A percentile compares a stretch with the other conserved stretches of the same genome.
These are phyloP conservation scores for Phoxinus phoxinus DNA, from an alignment of 2,113 vertebrate species.

Conservation along the genomic window DNA sequence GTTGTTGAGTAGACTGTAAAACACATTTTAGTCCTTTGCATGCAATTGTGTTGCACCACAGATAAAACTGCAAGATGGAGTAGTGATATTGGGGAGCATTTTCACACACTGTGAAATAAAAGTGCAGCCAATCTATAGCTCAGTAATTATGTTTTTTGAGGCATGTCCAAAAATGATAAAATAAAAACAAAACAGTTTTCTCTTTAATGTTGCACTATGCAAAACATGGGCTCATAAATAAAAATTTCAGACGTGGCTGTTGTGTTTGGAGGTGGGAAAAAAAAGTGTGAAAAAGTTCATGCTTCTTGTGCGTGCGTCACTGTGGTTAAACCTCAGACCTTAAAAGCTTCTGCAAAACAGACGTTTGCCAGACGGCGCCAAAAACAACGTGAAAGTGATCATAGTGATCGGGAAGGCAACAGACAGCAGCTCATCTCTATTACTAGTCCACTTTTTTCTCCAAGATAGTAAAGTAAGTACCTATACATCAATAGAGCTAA, in stretches of 20 bases:
- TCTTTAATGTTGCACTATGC: neutral
- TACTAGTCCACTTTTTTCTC: neutral
- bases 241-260: neutral
- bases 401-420: neutral
- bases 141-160: neutral
- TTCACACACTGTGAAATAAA: neutral
- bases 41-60: neutral
- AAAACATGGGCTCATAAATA: neutral
- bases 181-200: neutral
- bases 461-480: slow-evolving; percentile 6
- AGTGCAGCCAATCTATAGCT: neutral
- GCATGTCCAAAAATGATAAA: neutral
- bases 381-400: slow-evolving; percentile 34
- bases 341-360: slow-evolving; percentile 55
- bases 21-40: neutral
- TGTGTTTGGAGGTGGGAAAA: neutral
- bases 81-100: neutral
- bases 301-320: slow-evolving; percentile 44
- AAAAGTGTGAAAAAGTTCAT: neutral
- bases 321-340: slow-evolving; percentile 47
- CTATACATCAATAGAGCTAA: neutral
- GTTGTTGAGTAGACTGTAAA: neutral
- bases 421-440: neutral
- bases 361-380: slow-evolving; percentile 24
- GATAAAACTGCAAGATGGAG: neutral